Conservation (phyloP, 1,140 invertebrate species). For the Lamellibrachia luymesi region DNA sequence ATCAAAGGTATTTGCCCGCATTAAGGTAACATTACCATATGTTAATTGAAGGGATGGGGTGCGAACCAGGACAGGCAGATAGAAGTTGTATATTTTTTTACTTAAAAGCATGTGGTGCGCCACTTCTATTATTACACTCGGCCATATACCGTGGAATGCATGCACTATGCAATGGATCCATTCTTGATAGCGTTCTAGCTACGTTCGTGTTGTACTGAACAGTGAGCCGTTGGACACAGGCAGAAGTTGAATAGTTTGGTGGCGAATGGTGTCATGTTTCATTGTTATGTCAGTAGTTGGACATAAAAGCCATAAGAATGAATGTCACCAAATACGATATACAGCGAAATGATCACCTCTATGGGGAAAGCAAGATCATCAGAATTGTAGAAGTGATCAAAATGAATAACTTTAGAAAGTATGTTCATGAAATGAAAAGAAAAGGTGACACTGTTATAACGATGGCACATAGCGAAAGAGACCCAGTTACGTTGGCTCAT, state of each 20-base stretch:
- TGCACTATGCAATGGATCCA: neutral
- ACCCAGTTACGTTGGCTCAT: no score
- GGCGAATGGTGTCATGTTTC: neutral
- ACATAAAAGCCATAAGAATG: no score
- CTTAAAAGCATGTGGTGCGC: neutral
- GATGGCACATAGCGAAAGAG: no score
- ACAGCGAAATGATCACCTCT: no score
- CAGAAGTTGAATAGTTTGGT: neutral
- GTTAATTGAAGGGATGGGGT: neutral
- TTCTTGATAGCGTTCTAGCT: neutral
- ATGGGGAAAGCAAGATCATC: no score
- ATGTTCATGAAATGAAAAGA: no score
- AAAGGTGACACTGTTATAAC: no score
- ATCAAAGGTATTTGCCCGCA: no score
- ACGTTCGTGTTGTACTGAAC: neutral
- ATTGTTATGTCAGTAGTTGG: neutral
- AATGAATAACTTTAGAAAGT: no score
- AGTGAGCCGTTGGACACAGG: neutral
- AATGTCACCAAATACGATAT: no score
- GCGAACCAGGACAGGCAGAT: neutral
- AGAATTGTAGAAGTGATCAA: no score
- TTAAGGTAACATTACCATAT: neutral
- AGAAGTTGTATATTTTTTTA: neutral
- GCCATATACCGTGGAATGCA: neutral
- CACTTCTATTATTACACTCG: neutral